Base-by-base conservation (phyloP, 2,888 invertebrate genomes). In the Drosophila melanosoma region DNA sequence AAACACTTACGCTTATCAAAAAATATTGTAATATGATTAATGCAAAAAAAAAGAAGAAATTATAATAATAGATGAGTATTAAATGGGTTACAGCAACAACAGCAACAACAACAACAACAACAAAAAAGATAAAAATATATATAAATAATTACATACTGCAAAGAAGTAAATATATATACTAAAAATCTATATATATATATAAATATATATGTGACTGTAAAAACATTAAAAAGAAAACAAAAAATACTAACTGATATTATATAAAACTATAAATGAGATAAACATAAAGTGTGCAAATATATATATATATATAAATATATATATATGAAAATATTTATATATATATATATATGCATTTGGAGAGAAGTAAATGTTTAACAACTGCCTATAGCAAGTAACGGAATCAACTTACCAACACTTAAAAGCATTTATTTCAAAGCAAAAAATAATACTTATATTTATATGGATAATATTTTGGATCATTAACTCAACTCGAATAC, bases 1-100 rank as follows among this genome's bases (percentile, higher is more conserved):
- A 82, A 88, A 86, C 80, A 86, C 76, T 85, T 86, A 86, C 85
- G 85, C 85, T 86, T 86, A 86, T 82, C 82, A 29, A 29, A 86
- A 87, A 79, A 82, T 80, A 84, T 79, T 75, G 59, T 78, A 73
- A 67, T 67, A 73, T 63, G 63, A 61, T 66, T 68, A 58, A 62
- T 53, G 29, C 29, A 29, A 29, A 29, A 29, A 29, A 48, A 74
- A 61, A n/a, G 23, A 26, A 36, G 32, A 26, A 56, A 59, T 40
- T 35, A 65, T 65, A 12, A 61, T 69, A 36, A 74, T 61, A 54
- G 52, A 35, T 42, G 48, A 51, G n/a, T 54, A 72, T 69, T 63
- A 66, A 61, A 60, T 66, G 74, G 69, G 62, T 69, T 69, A 74
- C 38, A 63, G 53, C 54, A 58, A 53, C 15, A 36, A 36, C 36